Evolutionary conservation across 2,113 vertebrate genomes (phyloP), one percentile per base, ranked within the genome.

Genomic region (Stegostoma tigrinum): DNA sequence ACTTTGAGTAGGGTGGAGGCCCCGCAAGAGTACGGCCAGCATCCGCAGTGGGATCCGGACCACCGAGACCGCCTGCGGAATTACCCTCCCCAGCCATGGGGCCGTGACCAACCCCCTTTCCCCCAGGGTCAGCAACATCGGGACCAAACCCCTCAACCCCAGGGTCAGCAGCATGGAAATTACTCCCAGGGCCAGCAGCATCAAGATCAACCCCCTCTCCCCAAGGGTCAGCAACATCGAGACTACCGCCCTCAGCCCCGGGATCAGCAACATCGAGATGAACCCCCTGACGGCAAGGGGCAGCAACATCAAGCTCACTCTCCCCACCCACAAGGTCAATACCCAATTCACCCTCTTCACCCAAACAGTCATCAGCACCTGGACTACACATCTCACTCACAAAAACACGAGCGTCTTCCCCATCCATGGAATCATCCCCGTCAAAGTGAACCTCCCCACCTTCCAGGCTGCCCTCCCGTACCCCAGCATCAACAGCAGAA

Each of bases 121-220:
- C 97, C 96, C 83, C 27, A 75, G 27, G 30, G 72, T 75, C 72
- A 75, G 72, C 80, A 83, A 42, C 27, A 75, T 27, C 72, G 7
- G 34, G 97, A 96, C 17, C 94, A 95, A 95, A 12, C 34, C 21
- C 38, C 78, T 42, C 78, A 70, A 96, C 85, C 97, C 97, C 94
- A 97, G 96, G 96, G 97, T 70, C 19, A 70, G 68, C 68, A 70
- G 48, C 48, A 48, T 48, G 48, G 96, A 96, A 96, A 96, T 14
- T 91, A 95, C 0, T 95, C 96, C 0, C 95, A 96, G 66, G 85
- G 95, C 38, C 90, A 95, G 27, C 14, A 64, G 10, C 96, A 96
- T 48, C 72, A 5, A n/a, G 97, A 96, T 15, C 94, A 94, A 95
- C 17, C 34, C 21, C 38, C 78, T 42, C 85, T 78, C 64, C 45